phyloP scores from a whole-genome alignment of 1,140 invertebrate species.

The Conus betulinus region DNA sequence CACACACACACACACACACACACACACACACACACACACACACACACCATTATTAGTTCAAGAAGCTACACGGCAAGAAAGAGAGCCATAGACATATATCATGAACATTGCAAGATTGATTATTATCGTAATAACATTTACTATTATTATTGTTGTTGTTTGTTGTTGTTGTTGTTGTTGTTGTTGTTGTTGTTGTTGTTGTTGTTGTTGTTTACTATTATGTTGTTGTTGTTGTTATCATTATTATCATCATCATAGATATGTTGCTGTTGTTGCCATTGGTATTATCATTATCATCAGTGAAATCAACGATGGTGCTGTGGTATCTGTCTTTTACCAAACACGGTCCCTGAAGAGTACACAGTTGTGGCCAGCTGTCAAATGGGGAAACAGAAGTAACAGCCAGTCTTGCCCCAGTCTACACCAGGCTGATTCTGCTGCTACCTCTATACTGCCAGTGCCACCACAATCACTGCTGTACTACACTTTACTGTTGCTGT shows the following conservation, averaged over 20 bases:
- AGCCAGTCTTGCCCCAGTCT: not conserved
- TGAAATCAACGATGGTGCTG: conserved; percentile 34
- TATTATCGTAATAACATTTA: too few species aligned
- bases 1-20: too few species aligned
- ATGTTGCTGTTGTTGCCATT: conserved; percentile 3
- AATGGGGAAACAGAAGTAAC: not conserved
- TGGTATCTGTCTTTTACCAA: conserved; percentile 36
- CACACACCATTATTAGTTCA: too few species aligned
- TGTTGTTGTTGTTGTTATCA: too few species aligned
- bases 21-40: too few species aligned
- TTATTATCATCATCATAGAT: not conserved
- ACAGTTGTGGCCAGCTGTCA: not conserved
- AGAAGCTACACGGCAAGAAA: conserved; percentile 36
- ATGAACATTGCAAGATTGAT: too few species aligned
- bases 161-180: not conserved
- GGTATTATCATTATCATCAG: conserved; percentile 23
- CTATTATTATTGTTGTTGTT: not conserved
- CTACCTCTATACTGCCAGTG: too few species aligned
- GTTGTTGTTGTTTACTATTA: not conserved
- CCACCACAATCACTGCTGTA: too few species aligned
- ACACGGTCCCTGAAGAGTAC: conserved; percentile 3
- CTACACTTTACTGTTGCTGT: too few species aligned
- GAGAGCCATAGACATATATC: not conserved
- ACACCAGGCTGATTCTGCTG: too few species aligned
- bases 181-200: not conserved